These are phyloP conservation scores for Prunella fulvescens DNA, from an alignment of 2,113 vertebrate species.

Conservation along the genomic window DNA sequence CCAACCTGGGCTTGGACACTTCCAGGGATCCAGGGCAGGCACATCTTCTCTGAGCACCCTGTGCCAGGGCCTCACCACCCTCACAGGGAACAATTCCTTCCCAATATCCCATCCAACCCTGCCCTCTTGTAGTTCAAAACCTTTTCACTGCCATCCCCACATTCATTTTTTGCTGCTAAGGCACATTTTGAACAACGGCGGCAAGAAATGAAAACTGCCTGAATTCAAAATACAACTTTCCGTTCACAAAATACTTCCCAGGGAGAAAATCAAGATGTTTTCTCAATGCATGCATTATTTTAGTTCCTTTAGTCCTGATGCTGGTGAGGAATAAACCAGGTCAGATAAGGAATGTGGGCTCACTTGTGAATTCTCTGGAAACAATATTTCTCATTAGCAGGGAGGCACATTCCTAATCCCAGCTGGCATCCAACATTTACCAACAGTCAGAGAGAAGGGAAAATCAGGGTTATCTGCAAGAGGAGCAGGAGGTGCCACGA, in stretches of 20 bases:
- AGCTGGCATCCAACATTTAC: neutral
- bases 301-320: neutral
- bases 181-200: neutral
- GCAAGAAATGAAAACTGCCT: neutral
- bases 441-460: neutral
- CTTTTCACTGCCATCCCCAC: neutral
- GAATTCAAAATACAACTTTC: neutral
- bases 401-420: neutral
- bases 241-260: neutral
- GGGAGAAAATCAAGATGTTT: neutral
- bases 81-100: fast-evolving
- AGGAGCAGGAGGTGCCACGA: neutral
- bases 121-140: neutral
- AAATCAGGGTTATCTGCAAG: neutral
- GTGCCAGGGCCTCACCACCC: neutral
- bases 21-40: neutral
- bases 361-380: neutral
- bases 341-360: neutral
- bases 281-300: neutral
- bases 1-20: neutral
- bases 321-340: neutral
- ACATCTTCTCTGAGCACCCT: neutral
- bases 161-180: neutral
- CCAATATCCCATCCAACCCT: neutral
- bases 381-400: neutral